Base-by-base conservation (phyloP, 1,140 invertebrate species). In the Hirudo medicinalis region DNA sequence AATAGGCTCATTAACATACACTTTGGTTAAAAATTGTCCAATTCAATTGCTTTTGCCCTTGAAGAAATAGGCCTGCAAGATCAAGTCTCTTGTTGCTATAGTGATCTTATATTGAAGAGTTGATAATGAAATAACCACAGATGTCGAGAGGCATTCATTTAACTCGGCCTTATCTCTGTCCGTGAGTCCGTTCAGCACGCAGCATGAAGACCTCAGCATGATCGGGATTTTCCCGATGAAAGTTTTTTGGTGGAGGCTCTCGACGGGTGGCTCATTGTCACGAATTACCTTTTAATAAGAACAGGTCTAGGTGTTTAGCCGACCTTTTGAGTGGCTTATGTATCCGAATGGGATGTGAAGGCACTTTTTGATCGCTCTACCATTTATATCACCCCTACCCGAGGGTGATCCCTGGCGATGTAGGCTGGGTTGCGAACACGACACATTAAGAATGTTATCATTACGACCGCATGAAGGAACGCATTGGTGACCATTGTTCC, bases 191-290 rank as follows among this genome's bases (percentile, higher is more conserved):
- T 88, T 93, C 0, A 99, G 83, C 68, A 97, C 82, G 79, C 96
- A 99, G 81, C 97, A 98, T 3, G 92, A 94, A 0, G 95, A 98
- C 76, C 96, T 83, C 72, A 99, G 85, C 96, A 99, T 99, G 77
- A 99, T 97, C 0, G 96, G 96, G 83, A 99, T 98, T 87, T 97
- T 97, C 71, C 95, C 95, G 79, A 99, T 97, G 82, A 96, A 98
- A 2, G 92, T 95, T 82, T 98, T 99, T 77, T 95, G 91, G 85
- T 97, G 91, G 78, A 92, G 88, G 3, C 91, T 94, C 83, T 94
- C 92, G 67, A 92, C 86, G 0, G 91, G 90, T 75, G 96, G 91
- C 84, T 94, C 89, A 29, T 89, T 89, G 76, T 94, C 91, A 80
- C 90, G 90, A 15, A 91, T 74, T 9, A 63, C 57, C 57, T 63